Evolutionary conservation across 1,140 invertebrate species (phyloP).

Genomic region (Drosophila kikkawai): DNA sequence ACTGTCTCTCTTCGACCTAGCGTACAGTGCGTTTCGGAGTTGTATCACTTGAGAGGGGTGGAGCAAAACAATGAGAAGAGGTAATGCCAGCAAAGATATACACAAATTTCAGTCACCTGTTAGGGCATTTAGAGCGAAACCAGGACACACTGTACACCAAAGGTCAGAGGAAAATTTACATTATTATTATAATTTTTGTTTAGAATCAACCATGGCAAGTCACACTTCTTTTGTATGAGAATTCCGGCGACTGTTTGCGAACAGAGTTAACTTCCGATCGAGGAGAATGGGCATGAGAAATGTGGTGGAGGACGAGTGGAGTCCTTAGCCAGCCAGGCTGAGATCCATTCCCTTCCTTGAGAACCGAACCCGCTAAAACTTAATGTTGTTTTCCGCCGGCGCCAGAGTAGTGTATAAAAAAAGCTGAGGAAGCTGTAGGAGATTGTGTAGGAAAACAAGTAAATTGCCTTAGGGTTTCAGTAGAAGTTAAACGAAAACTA

Average conservation of each 20-base stretch:
- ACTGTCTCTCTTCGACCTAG: slow-evolving; percentile 34
- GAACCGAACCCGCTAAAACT: slow-evolving; percentile 32
- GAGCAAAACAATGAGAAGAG: background rate
- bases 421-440: slow-evolving; percentile 21
- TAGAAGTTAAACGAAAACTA: slow-evolving; percentile 61
- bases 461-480: slow-evolving; percentile 80
- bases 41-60: background rate
- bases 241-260: slow-evolving; percentile 12
- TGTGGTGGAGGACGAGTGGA: slow-evolving; percentile 15
- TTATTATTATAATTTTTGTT: slow-evolving; percentile 3
- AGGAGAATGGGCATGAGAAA: slow-evolving; percentile 17
- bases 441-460: slow-evolving; percentile 49
- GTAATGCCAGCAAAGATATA: slow-evolving; percentile 27
- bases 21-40: slow-evolving; percentile 27
- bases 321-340: slow-evolving; percentile 32
- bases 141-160: slow-evolving; percentile 17
- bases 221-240: slow-evolving; percentile 36
- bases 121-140: slow-evolving; percentile 28
- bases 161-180: slow-evolving; percentile 20
- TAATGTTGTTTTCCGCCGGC: slow-evolving; percentile 42
- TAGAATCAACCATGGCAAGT: slow-evolving; percentile 30
- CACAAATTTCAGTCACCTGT: slow-evolving; percentile 32
- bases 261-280: slow-evolving; percentile 27
- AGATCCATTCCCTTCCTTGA: slow-evolving; percentile 11
- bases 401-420: slow-evolving; percentile 40